phyloP scores from a whole-genome alignment of 2,888 invertebrate genomes.

The Achlya flavicornis region DNA sequence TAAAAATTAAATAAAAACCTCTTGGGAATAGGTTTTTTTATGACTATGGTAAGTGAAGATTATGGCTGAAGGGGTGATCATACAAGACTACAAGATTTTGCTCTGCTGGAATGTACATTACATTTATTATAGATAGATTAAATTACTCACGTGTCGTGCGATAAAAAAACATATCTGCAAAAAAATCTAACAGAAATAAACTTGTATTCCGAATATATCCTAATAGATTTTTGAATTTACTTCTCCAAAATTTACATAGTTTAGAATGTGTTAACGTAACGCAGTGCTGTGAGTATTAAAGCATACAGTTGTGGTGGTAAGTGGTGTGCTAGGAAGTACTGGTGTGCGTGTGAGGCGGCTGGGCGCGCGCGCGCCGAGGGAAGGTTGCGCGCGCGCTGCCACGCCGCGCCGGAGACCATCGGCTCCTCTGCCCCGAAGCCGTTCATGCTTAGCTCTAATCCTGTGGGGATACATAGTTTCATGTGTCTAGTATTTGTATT shows the following conservation, averaged over 20 bases:
- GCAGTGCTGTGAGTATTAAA: constrained; percentile 57
- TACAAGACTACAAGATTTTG: too few relatives aligned
- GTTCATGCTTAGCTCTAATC: constrained; percentile 72
- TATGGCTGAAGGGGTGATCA: too few relatives aligned
- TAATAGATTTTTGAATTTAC: neutral
- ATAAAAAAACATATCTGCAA: too few relatives aligned
- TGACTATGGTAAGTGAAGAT: too few relatives aligned
- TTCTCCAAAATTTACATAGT: neutral
- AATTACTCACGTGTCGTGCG: too few relatives aligned
- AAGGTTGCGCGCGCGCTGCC: constrained; percentile 70
- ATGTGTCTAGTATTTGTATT: neutral
- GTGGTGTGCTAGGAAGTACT: constrained; percentile 63
- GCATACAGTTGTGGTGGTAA: constrained; percentile 70
- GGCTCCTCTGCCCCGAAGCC: constrained; percentile 73
- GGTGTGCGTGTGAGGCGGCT: constrained; percentile 68
- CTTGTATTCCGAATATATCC: neutral
- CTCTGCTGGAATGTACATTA: too few relatives aligned
- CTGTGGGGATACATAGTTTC: constrained; percentile 37
- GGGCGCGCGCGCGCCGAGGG: constrained; percentile 54
- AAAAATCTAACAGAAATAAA: neutral
- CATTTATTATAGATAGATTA: too few relatives aligned
- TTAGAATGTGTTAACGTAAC: constrained; percentile 66
- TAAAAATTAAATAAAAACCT: too few relatives aligned
- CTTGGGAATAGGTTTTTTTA: too few relatives aligned
- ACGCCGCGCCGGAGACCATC: constrained; percentile 77